These are phyloP conservation scores for Calephelis virginiensis DNA, from an alignment of 1,140 invertebrate species.

Conservation along the genomic window DNA sequence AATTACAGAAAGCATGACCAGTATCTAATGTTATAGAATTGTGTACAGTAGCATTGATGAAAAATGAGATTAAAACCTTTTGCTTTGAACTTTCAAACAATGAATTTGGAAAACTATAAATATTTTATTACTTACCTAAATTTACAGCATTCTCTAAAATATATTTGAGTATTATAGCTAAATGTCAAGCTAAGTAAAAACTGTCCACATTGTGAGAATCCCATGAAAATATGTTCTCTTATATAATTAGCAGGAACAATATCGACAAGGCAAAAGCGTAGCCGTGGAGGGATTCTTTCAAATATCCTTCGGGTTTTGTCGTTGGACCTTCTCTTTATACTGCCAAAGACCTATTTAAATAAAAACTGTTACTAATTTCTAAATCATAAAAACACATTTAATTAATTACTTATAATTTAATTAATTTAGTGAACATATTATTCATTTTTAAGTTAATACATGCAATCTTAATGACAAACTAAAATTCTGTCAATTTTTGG, in stretches of 20 bases:
- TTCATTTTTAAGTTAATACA: no score
- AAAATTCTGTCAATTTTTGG: no score
- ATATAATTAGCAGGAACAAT: constrained; percentile 73
- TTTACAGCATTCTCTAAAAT: constrained; percentile 67
- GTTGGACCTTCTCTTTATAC: constrained; percentile 60
- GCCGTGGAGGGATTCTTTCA: constrained; percentile 80
- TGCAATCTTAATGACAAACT: no score
- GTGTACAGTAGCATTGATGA: no score
- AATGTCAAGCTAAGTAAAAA: constrained; percentile 92
- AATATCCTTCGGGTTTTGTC: constrained; percentile 70
- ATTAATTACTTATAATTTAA: no score
- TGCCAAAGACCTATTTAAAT: constrained; percentile 64
- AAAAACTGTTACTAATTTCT: neutral
- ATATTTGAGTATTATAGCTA: constrained; percentile 51
- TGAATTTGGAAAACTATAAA: no score
- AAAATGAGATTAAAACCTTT: no score
- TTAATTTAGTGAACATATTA: no score
- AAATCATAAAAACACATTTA: no score
- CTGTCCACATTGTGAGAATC: constrained; percentile 94
- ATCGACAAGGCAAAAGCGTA: constrained; percentile 81
- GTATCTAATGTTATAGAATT: no score
- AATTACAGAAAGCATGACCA: no score
- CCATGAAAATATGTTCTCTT: constrained; percentile 91
- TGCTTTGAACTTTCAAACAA: no score
- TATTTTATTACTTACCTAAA: constrained; percentile 57